phyloP scores from a whole-genome alignment of 2,113 vertebrate species.

The Pionites leucogaster region DNA sequence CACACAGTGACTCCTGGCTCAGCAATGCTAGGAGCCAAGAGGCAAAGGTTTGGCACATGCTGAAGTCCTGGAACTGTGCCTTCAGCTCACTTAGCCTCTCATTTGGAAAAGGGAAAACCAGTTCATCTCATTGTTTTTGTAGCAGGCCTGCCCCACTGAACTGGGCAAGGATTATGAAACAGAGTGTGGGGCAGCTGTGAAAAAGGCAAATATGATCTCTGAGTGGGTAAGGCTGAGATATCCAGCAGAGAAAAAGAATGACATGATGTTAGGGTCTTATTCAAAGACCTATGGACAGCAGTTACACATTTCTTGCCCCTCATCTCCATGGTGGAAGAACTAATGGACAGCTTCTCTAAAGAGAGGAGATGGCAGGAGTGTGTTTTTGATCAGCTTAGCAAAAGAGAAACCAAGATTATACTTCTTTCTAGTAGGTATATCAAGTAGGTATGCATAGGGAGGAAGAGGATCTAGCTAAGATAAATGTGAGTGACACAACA shows the following conservation, averaged over 20 bases:
- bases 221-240: not conserved
- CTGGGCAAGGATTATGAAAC: not conserved
- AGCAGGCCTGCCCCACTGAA: not conserved
- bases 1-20: not conserved
- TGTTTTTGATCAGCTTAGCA: not conserved
- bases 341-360: not conserved
- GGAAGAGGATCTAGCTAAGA: not conserved
- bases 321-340: not conserved
- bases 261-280: not conserved
- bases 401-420: not conserved
- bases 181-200: not conserved
- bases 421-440: not conserved
- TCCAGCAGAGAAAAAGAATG: not conserved
- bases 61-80: slow-evolving; percentile 9
- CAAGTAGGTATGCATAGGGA: not conserved
- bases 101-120: not conserved
- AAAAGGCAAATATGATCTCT: not conserved
- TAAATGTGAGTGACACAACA: not conserved
- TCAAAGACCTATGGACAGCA: not conserved
- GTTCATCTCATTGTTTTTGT: not conserved
- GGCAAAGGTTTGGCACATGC: not conserved
- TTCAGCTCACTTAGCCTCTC: not conserved
- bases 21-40: slow-evolving; percentile 4
- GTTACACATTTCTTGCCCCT: not conserved
- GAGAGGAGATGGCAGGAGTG: not conserved